Evolutionary conservation across 2,113 vertebrate species (phyloP).

Genomic region (Salvelinus alpinus): DNA sequence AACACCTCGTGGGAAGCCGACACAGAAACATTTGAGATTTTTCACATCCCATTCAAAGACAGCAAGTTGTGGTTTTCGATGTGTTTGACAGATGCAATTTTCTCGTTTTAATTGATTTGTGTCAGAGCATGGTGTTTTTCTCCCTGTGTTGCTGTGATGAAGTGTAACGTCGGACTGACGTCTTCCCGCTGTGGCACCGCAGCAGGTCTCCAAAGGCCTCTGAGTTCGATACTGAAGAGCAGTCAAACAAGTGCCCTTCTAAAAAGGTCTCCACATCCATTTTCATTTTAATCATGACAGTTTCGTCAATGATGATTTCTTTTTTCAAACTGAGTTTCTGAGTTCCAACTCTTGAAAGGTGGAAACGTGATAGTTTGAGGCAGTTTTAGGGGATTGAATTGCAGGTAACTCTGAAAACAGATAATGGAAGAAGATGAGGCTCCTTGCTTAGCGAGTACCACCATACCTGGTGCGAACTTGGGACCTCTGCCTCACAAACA

Average conservation of each 20-base stretch:
- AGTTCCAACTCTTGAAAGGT: conserved; percentile 17
- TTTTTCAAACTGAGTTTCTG: conserved; percentile 25
- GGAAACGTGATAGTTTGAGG: conserved; percentile 14
- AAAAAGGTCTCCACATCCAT: conserved; percentile 11
- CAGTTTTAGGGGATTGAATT: neutral
- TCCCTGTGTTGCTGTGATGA: conserved; percentile 41
- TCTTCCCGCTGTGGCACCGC: conserved; percentile 53
- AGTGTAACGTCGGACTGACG: conserved; percentile 53
- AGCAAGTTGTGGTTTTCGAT: conserved; percentile 33
- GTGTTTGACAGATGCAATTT: conserved; percentile 57
- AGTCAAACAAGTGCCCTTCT: conserved; percentile 25
- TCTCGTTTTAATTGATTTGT: conserved; percentile 60
- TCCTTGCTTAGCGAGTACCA: too few species aligned
- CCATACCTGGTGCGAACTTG: too few species aligned
- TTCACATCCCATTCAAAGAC: conserved; percentile 26
- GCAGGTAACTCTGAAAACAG: too few species aligned
- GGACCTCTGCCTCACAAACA: too few species aligned
- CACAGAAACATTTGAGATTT: conserved; percentile 3
- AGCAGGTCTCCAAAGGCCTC: conserved; percentile 57
- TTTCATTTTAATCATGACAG: conserved; percentile 24
- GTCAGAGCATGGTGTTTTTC: conserved; percentile 33
- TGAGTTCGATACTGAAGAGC: conserved; percentile 58
- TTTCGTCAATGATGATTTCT: conserved; percentile 31
- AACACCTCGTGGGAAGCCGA: conserved; percentile 32
- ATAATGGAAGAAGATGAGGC: too few species aligned